Evolutionary conservation across 2,113 vertebrate genomes (phyloP).

Genomic region (Lagenorhynchus albirostris): DNA sequence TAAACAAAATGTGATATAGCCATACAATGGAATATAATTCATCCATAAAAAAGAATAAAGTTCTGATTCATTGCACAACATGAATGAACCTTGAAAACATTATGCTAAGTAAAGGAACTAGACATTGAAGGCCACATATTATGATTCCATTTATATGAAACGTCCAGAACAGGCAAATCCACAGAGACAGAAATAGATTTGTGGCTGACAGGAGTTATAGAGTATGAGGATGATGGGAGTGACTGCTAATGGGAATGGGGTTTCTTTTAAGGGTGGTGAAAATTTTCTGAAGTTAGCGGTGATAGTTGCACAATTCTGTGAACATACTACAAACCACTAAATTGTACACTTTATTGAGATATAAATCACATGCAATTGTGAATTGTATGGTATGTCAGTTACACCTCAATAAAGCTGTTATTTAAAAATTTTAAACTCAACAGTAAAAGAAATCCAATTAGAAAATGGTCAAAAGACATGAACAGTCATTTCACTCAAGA

Average conservation of each 20-base stretch:
- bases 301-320: background rate
- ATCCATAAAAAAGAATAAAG: background rate
- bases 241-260: background rate
- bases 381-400: background rate
- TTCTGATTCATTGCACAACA: background rate
- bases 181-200: background rate
- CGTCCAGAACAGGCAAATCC: background rate
- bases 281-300: background rate
- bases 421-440: background rate
- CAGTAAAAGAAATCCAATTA: background rate
- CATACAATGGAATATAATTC: background rate
- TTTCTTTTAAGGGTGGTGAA: background rate
- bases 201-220: background rate
- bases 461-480: slow-evolving; percentile 3
- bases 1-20: background rate
- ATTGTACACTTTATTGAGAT: background rate
- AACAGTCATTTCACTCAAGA: background rate
- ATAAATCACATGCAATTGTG: background rate
- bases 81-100: background rate
- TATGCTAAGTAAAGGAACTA: background rate
- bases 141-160: background rate
- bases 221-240: background rate
- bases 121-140: background rate
- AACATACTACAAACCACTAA: background rate
- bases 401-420: slow-evolving; percentile 1